Conservation (phyloP, 2,797 vertebrate species). For the Rhyacichthys aspro region DNA sequence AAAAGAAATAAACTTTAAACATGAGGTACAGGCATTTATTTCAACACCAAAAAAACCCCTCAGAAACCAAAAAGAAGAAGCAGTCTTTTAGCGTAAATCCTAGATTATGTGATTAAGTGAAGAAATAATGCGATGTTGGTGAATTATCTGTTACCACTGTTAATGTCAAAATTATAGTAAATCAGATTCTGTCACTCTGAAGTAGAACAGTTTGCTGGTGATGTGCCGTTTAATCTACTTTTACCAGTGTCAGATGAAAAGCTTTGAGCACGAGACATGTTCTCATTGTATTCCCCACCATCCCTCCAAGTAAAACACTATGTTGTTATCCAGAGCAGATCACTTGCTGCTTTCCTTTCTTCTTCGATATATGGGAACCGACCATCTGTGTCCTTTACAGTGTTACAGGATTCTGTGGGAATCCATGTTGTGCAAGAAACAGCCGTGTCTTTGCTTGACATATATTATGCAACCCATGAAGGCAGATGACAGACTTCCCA, state of each 20-base stretch:
- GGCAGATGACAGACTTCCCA: slow-evolving; percentile 42
- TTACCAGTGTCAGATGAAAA: neutral
- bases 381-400: slow-evolving; percentile 24
- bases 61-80: too few species aligned
- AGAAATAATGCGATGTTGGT: too few species aligned
- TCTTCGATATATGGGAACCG: slow-evolving; percentile 40
- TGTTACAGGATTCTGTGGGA: slow-evolving; percentile 52
- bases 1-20: too few species aligned
- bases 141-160: too few species aligned
- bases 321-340: slow-evolving; percentile 30
- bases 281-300: slow-evolving; percentile 6
- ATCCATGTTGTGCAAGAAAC: slow-evolving; percentile 31
- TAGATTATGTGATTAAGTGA: too few species aligned
- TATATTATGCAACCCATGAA: slow-evolving; percentile 54
- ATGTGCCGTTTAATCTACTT: neutral
- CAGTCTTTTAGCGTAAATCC: too few species aligned
- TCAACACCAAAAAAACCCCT: too few species aligned
- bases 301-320: slow-evolving; percentile 37
- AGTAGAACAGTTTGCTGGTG: too few species aligned
- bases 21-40: neutral
- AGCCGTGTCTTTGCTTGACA: slow-evolving; percentile 46
- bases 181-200: too few species aligned
- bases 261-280: slow-evolving; percentile 2
- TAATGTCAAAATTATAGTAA: neutral
- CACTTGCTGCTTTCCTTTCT: slow-evolving; percentile 14